Percentiles rank a stretch among this genome's conserved stretches.
Conservation (phyloP, 2,113 vertebrate species). For the Gymnogyps californianus region DNA sequence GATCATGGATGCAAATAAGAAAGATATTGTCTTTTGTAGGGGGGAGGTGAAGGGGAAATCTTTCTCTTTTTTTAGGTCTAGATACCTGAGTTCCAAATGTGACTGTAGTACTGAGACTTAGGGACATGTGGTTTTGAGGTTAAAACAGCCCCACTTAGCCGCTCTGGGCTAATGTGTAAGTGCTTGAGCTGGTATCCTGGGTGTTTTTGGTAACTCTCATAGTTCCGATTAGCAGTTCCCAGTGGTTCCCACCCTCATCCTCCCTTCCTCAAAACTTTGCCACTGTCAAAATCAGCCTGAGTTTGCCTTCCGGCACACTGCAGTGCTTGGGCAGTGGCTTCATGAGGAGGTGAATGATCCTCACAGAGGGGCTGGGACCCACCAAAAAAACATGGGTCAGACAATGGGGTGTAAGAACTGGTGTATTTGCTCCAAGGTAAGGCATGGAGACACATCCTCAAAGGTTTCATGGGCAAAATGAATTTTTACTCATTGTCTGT, state of each 20-base stretch:
- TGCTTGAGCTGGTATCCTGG: neutral
- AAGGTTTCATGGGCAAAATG: neutral
- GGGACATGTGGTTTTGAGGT: neutral
- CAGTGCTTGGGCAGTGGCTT: neutral
- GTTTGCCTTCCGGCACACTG: neutral
- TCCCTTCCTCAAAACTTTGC: neutral
- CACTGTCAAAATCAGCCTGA: neutral
- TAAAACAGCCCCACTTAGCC: neutral
- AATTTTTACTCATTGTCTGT: neutral
- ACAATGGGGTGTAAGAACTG: neutral
- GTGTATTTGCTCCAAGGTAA: neutral
- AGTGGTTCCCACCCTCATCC: neutral
- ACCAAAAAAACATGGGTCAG: neutral
- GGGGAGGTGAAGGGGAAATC: neutral
- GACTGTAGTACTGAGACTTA: neutral
- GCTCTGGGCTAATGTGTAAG: neutral
- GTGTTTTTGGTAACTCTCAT: neutral
- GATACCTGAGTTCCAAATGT: neutral
- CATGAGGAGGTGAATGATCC: neutral
- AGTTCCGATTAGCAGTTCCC: neutral
- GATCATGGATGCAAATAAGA: neutral
- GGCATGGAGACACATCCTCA: neutral
- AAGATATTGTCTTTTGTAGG: neutral
- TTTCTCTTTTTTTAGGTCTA: neutral
- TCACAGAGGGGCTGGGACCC: rapidly evolving